Base-by-base conservation (phyloP, 2,888 invertebrate genomes). In the Torymus tubicola region DNA sequence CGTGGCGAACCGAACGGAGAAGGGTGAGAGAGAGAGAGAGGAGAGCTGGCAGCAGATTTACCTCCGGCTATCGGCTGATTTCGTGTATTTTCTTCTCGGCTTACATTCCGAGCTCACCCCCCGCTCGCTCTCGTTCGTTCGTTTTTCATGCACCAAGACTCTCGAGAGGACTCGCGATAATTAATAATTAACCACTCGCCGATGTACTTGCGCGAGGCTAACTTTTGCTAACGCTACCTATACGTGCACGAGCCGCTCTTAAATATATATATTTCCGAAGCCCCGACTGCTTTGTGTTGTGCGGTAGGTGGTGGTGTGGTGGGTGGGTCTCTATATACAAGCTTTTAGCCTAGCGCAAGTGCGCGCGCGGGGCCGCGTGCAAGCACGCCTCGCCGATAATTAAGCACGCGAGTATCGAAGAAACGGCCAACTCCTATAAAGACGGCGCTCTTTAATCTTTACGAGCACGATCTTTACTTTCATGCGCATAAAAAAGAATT, bases 401-500 rank as follows among this genome's bases (percentile, higher is more conserved):
- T 77, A 81, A 81, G 64, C 75, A 80, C 80, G 80, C 76, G 72
- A 80, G 72, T 69, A 76, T 80, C 72, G 76, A 76, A 80, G 76
- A 80, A 80, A 80, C 67, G 70, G 67, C 80, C 55, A 76, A 76
- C 70, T 72, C 24, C 80, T 80, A 79, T 79, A 80, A 69, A 80
- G 74, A 65, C 80, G 72, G 72, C 52, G 75, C 70, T 77, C 74
- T 81, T 81, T 78, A 81, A 78, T 81, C 81, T 81, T 68, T 75
- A 75, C 75, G 71, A 78, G 81, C 75, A 71, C 75, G 75, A 77
- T 73, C 72, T 81, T 77, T 81, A 81, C 67, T 74, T 78, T 78
- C 75, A 70, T 75, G 78, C 75, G 71, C 81, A 75, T 78, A 75
- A 74, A 78, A 78, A 81, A 76, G 81, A 79, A 79, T 79, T 78